Percentiles rank a stretch among this genome's conserved stretches.
Evolutionary conservation across 2,797 vertebrate species (phyloP).

Genomic region (Spinibarbus caldwelli): DNA sequence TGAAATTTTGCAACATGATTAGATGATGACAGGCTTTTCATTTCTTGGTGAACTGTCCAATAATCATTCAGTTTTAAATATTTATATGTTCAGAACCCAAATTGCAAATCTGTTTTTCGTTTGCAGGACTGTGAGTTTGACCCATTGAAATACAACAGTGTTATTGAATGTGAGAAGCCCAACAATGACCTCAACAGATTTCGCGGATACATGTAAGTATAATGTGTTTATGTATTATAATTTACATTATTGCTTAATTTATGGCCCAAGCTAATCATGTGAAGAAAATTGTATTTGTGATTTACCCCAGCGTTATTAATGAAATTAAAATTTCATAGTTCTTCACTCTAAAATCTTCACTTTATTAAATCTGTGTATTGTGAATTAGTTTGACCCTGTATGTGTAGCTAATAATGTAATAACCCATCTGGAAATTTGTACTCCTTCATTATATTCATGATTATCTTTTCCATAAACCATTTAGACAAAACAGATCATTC

Average conservation of each 20-base stretch:
- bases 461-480: slow-evolving; percentile 26
- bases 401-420: not conserved
- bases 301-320: no score
- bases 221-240: not conserved
- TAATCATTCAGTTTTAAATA: not conserved
- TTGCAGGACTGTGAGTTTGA: slow-evolving; percentile 94
- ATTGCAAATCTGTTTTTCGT: slow-evolving; percentile 43
- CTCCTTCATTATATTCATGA: not conserved
- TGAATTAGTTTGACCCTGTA: not conserved
- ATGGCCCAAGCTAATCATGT: not conserved
- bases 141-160: slow-evolving; percentile 89
- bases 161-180: slow-evolving; percentile 96
- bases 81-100: not conserved
- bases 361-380: not conserved
- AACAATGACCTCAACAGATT: slow-evolving; percentile 97
- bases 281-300: no score
- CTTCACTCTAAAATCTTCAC: not conserved
- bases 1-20: not conserved
- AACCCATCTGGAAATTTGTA: not conserved
- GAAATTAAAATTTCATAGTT: not conserved
- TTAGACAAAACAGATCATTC: slow-evolving; percentile 12
- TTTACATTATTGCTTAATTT: not conserved
- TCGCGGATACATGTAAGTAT: slow-evolving; percentile 94
- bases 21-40: no score
- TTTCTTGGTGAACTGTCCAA: no score